These are phyloP conservation scores for Tillus elongatus DNA, from an alignment of 2,888 invertebrate species.

Conservation along the genomic window DNA sequence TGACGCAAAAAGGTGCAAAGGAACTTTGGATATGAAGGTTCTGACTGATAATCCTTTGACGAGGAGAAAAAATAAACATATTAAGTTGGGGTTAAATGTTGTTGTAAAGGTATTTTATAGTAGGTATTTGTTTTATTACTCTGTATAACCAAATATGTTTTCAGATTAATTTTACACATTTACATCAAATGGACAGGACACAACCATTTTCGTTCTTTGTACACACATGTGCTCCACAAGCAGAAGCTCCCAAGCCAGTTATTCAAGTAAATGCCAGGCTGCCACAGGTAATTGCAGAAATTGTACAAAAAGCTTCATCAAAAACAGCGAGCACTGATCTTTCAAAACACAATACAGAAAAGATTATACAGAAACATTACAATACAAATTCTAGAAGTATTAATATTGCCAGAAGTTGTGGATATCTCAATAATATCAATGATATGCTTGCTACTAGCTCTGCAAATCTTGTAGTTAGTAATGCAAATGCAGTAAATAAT, in stretches of 20 bases:
- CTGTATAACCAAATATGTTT: conserved; percentile 19
- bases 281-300: conserved; percentile 34
- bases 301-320: conserved; percentile 33
- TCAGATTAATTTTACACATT: conserved; percentile 38
- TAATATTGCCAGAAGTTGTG: too few relatives aligned
- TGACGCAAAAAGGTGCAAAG: conserved; percentile 38
- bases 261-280: conserved; percentile 31
- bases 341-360: not conserved
- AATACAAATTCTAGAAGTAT: too few relatives aligned
- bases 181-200: conserved; percentile 33
- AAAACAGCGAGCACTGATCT: conserved; percentile 16
- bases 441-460: too few relatives aligned
- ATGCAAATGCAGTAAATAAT: too few relatives aligned
- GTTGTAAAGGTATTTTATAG: conserved; percentile 39
- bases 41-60: conserved; percentile 37
- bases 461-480: too few relatives aligned
- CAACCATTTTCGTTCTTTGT: conserved; percentile 36
- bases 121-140: not conserved
- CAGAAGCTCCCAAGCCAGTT: conserved; percentile 30
- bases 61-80: conserved; percentile 37
- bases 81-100: conserved; percentile 37
- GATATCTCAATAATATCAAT: too few relatives aligned
- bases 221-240: conserved; percentile 35
- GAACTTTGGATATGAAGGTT: conserved; percentile 39
- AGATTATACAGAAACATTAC: not conserved